Percentiles rank a stretch among this genome's conserved stretches.
Evolutionary conservation across 1,140 invertebrate species (phyloP).

Genomic region (Cherax quadricarinatus): DNA sequence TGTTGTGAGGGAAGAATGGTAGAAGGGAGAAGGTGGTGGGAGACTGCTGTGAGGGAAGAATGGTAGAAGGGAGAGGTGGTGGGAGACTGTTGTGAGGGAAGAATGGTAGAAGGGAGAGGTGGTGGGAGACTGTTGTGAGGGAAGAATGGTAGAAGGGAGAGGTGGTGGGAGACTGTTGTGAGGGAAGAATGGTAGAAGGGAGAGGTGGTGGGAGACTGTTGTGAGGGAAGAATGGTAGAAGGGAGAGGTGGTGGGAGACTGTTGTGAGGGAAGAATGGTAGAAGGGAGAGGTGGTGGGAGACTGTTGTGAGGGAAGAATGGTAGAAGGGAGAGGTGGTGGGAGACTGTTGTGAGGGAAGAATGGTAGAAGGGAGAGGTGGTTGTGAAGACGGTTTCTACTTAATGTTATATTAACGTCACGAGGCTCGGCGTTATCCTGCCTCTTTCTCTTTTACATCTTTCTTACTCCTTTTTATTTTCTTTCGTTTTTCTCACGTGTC

Average conservation of each 20-base stretch:
- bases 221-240: not conserved
- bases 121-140: not conserved
- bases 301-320: not conserved
- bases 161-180: not conserved
- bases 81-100: not conserved
- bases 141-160: not conserved
- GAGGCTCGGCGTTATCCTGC: too few relatives aligned
- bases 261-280: too few relatives aligned
- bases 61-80: not conserved
- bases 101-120: not conserved
- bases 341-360: not conserved
- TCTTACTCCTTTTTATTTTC: too few relatives aligned
- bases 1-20: too few relatives aligned
- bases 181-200: not conserved
- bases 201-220: not conserved
- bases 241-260: not conserved
- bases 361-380: not conserved
- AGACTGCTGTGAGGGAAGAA: not conserved
- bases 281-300: not conserved
- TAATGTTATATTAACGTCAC: too few relatives aligned
- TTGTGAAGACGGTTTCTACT: not conserved
- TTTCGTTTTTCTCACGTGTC: too few relatives aligned
- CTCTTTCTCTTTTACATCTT: too few relatives aligned
- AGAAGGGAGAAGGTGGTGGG: not conserved
- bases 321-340: not conserved